These are phyloP conservation scores for Danio aesculapii DNA, from an alignment of 2,797 vertebrate genomes.

Conservation along the genomic window DNA sequence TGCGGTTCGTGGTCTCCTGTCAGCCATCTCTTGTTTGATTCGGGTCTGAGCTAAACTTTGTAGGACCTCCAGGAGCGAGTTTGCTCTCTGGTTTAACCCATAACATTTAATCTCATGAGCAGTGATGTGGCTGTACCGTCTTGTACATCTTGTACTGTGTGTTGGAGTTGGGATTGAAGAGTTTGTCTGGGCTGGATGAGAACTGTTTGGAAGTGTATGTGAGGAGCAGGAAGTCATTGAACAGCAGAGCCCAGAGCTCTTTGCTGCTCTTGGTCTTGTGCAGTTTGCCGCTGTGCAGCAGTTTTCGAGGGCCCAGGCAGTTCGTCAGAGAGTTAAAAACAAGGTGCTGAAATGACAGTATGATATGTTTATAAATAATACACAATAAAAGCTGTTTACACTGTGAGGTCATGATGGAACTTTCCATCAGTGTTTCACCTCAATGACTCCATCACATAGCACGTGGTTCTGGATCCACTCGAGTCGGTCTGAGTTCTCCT, in stretches of 20 bases:
- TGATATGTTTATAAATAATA: conserved; percentile 12
- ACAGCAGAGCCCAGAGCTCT: conserved; percentile 94
- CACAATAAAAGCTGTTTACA: conserved; percentile 5
- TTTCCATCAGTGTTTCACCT: conserved; percentile 77
- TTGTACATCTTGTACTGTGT: conserved; percentile 96
- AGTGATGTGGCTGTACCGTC: conserved; percentile 78
- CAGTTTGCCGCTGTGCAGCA: conserved; percentile 88
- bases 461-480: conserved; percentile 95
- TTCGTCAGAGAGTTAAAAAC: conserved; percentile 97
- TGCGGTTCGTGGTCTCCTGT: too few species aligned
- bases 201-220: conserved; percentile 92
- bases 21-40: too few species aligned
- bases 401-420: background rate
- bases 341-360: conserved; percentile 78
- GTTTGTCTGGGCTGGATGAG: conserved; percentile 87
- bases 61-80: too few species aligned
- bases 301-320: conserved; percentile 95
- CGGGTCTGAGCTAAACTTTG: too few species aligned
- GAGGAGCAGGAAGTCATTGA: conserved; percentile 96
- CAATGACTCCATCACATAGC: conserved; percentile 88
- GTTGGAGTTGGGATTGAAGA: conserved; percentile 91
- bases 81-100: background rate
- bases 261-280: conserved; percentile 94
- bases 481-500: conserved; percentile 94
- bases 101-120: background rate